Conservation (phyloP, 2,888 invertebrate genomes). For the Oligia latruncula region DNA sequence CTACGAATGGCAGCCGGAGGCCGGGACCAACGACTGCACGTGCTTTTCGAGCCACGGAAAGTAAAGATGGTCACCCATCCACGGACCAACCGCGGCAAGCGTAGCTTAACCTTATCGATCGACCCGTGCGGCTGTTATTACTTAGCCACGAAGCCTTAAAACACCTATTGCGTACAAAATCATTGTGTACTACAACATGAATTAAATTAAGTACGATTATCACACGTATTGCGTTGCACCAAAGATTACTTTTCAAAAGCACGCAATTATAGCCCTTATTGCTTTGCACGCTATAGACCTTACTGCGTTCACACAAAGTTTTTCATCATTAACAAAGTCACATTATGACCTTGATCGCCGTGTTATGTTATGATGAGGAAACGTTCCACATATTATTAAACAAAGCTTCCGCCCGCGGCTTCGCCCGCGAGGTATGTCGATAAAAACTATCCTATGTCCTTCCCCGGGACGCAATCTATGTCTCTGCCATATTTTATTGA, state of each 20-base stretch:
- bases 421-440: too few species aligned
- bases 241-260: background rate
- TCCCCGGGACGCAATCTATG: too few species aligned
- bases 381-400: slow-evolving; percentile 34
- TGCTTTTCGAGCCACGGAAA: background rate
- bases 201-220: slow-evolving; percentile 19
- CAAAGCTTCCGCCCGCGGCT: slow-evolving; percentile 6
- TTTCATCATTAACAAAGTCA: slow-evolving; percentile 16
- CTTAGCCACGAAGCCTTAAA: background rate
- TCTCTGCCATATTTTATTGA: too few species aligned
- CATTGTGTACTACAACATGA: slow-evolving; percentile 1
- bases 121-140: background rate
- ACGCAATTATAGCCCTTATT: slow-evolving; percentile 4
- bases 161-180: background rate
- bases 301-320: slow-evolving; percentile 8
- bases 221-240: slow-evolving; percentile 10
- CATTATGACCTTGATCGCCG: slow-evolving; percentile 38
- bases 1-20: background rate
- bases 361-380: slow-evolving; percentile 37
- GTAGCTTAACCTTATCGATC: background rate
- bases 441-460: too few species aligned
- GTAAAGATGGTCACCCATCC: background rate
- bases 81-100: background rate
- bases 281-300: background rate
- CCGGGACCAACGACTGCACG: background rate